Percentiles rank a stretch among this genome's conserved stretches.
Conservation (phyloP, 2,888 invertebrate species). For the Belgica antarctica region DNA sequence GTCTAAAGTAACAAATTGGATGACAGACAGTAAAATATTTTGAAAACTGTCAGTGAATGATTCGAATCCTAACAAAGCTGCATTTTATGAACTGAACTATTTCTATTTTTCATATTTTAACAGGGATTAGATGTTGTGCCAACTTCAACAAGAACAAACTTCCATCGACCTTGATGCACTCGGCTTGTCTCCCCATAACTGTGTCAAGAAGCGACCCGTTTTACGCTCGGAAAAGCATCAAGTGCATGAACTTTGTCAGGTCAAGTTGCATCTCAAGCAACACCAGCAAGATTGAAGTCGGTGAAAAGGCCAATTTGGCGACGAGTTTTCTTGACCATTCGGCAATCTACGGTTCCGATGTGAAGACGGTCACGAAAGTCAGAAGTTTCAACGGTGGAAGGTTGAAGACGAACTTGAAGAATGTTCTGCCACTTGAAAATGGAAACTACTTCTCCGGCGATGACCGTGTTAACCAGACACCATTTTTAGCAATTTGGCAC, state of each 20-base stretch:
- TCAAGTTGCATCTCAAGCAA: constrained; percentile 58
- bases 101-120: background rate
- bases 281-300: constrained; percentile 40
- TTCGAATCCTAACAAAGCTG: too few relatives aligned
- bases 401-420: constrained; percentile 53
- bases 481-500: constrained; percentile 58
- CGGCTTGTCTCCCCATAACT: constrained; percentile 62
- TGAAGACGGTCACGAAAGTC: constrained; percentile 52
- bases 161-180: constrained; percentile 57
- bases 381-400: constrained; percentile 56
- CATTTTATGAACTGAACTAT: background rate
- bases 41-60: too few relatives aligned
- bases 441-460: constrained; percentile 54
- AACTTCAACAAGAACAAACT: constrained; percentile 55
- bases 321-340: constrained; percentile 55
- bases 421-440: constrained; percentile 50
- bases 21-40: too few relatives aligned
- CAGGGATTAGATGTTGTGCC: constrained; percentile 59
- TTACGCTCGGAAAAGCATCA: constrained; percentile 56
- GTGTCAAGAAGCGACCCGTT: constrained; percentile 60
- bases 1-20: too few relatives aligned
- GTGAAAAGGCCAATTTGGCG: constrained; percentile 65
- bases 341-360: constrained; percentile 47
- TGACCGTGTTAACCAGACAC: constrained; percentile 58
- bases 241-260: constrained; percentile 63